Evolutionary conservation across 2,113 vertebrate genomes (phyloP), one percentile per base, ranked within the genome.

Genomic region (Sporophila hypoxantha): DNA sequence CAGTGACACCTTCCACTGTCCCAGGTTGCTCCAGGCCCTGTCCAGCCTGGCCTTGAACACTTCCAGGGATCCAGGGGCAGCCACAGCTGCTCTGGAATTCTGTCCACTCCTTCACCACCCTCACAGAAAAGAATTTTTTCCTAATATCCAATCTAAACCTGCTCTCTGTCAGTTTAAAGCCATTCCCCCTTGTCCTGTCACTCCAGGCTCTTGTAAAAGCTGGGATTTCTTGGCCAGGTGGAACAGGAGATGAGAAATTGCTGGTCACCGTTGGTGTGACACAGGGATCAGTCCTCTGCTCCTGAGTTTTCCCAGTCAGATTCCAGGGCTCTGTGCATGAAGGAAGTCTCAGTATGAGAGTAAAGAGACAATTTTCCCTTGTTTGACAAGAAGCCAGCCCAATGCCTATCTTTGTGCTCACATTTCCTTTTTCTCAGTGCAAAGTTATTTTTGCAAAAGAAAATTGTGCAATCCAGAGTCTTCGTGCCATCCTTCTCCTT

Each of bases 251-350:
- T 25, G 36, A 42, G 76, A 30, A 85, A 23, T n/a, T 11, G 2
- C 13, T 29, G 30, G 17, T 29, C 44, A 41, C 47, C 39, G 9
- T 1, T 9, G 50, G 8, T 46, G 65, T 55, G 26, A 2, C 2
- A 3, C 4, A 8, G 57, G 10, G 49, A 23, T 15, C 22, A 44
- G 8, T n/a, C 22, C 32, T 11, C 2, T 4, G 37, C 36, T 50
- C 36, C 50, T 12, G 34, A 16, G 41, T 4, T 76, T 68, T 64
- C 17, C 64, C 44, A 49, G 50, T 18, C 41, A 8, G 19, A 7
- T 29, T 22, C 32, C 49, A 32, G 56, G 59, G 39, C 39, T 17
- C 25, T 15, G 16, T 4, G 25, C 50, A 15, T 0, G 0, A 25
- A 50, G 29, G 22, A 39, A 52, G 7, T 4, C 4, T 29, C 37